These are phyloP conservation scores for Gandaritis pyraliata DNA, from an alignment of 2,888 invertebrate species.

Conservation along the genomic window DNA sequence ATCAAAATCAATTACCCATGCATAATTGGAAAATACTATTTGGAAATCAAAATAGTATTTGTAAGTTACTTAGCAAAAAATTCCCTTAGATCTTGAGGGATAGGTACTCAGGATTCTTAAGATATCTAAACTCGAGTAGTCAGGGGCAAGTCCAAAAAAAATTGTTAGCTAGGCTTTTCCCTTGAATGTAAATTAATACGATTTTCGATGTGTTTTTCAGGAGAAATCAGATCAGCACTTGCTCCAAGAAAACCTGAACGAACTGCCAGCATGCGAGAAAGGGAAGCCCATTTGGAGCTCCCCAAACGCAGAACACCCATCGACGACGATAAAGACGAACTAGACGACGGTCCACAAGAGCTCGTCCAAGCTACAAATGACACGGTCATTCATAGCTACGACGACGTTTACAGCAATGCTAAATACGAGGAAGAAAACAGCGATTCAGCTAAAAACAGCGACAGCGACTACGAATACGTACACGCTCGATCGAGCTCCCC, in stretches of 20 bases:
- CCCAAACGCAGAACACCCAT: slow-evolving; percentile 79
- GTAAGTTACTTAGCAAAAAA: too few relatives aligned
- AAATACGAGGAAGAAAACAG: slow-evolving; percentile 77
- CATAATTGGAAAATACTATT: too few relatives aligned
- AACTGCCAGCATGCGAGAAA: slow-evolving; percentile 93
- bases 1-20: slow-evolving; percentile 11
- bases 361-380: slow-evolving; percentile 79
- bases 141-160: too few relatives aligned
- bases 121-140: too few relatives aligned
- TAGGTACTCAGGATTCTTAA: too few relatives aligned
- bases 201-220: slow-evolving; percentile 67
- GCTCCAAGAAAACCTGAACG: slow-evolving; percentile 93
- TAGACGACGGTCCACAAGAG: slow-evolving; percentile 72
- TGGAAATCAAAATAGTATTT: too few relatives aligned
- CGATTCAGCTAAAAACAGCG: slow-evolving; percentile 81
- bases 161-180: neutral
- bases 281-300: slow-evolving; percentile 87
- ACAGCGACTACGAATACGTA: slow-evolving; percentile 87
- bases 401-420: slow-evolving; percentile 76
- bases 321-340: slow-evolving; percentile 82
- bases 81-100: too few relatives aligned
- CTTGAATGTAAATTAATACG: slow-evolving; percentile 29
- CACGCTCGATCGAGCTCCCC: slow-evolving; percentile 87
- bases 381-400: slow-evolving; percentile 76
- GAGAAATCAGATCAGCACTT: slow-evolving; percentile 92